These are phyloP conservation scores for Melanogrammus aeglefinus DNA, from an alignment of 2,797 vertebrate species.

Conservation along the genomic window DNA sequence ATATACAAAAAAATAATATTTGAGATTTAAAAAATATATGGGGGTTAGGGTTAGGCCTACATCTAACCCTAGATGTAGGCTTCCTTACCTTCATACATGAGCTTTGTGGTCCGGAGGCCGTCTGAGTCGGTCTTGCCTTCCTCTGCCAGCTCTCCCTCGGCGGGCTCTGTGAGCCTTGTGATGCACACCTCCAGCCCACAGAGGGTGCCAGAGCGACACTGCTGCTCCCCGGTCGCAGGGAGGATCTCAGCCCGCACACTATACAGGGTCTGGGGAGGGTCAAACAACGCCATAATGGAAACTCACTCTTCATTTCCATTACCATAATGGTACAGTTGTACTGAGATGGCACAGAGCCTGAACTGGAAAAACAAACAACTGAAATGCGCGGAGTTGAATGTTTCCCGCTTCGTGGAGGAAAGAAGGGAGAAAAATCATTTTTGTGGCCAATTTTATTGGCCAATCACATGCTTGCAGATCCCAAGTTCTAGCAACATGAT, in stretches of 20 bases:
- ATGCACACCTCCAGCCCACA: conserved; percentile 89
- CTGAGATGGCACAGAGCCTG: no score
- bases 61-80: no score
- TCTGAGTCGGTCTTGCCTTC: conserved; percentile 83
- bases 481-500: no score
- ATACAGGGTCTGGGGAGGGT: conserved; percentile 84
- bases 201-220: conserved; percentile 87
- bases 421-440: no score
- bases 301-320: background rate
- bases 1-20: no score
- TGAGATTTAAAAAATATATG: no score
- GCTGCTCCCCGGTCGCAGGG: conserved; percentile 77
- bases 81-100: conserved; percentile 91
- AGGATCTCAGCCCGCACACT: conserved; percentile 82
- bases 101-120: conserved; percentile 82
- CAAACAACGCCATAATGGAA: conserved; percentile 4
- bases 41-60: no score
- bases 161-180: conserved; percentile 82
- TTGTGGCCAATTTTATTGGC: no score
- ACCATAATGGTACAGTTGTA: background rate
- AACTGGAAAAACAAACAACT: no score
- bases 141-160: conserved; percentile 83
- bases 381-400: no score
- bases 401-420: no score
- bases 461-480: no score